These are phyloP conservation scores for Hippocampus zosterae DNA, from an alignment of 2,113 vertebrate species.

Conservation along the genomic window DNA sequence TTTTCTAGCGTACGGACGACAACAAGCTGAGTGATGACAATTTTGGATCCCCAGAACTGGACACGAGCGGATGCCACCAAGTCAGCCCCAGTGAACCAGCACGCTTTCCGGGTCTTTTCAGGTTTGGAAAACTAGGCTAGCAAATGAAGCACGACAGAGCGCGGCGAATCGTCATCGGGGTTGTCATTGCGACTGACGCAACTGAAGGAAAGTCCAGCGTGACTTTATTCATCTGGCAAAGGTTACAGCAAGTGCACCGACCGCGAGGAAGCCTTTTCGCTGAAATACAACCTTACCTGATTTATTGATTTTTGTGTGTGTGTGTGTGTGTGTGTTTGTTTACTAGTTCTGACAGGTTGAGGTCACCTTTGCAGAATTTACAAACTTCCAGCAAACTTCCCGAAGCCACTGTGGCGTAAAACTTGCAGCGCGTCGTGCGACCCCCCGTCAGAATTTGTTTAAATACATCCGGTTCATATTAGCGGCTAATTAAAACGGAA, in stretches of 20 bases:
- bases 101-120: background rate
- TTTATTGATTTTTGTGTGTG: conserved; percentile 21
- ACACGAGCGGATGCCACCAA: background rate
- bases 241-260: conserved; percentile 43
- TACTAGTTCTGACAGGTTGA: conserved; percentile 39
- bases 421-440: background rate
- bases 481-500: background rate
- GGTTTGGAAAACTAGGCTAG: background rate
- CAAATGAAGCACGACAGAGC: background rate
- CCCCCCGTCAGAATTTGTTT: background rate
- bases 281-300: too few relatives aligned
- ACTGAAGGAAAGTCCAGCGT: conserved; percentile 34
- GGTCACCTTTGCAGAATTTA: conserved; percentile 42
- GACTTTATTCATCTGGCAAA: conserved; percentile 46
- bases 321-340: conserved; percentile 32
- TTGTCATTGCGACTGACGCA: conserved; percentile 25
- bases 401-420: background rate
- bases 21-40: too few relatives aligned
- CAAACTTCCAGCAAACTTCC: conserved; percentile 5
- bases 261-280: conserved; percentile 15
- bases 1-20: too few relatives aligned
- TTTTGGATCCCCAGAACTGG: too few relatives aligned
- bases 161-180: conserved; percentile 37
- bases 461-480: background rate
- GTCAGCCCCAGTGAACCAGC: background rate